These are phyloP conservation scores for Eleginops maclovinus DNA, from an alignment of 2,113 vertebrate genomes.

Conservation along the genomic window DNA sequence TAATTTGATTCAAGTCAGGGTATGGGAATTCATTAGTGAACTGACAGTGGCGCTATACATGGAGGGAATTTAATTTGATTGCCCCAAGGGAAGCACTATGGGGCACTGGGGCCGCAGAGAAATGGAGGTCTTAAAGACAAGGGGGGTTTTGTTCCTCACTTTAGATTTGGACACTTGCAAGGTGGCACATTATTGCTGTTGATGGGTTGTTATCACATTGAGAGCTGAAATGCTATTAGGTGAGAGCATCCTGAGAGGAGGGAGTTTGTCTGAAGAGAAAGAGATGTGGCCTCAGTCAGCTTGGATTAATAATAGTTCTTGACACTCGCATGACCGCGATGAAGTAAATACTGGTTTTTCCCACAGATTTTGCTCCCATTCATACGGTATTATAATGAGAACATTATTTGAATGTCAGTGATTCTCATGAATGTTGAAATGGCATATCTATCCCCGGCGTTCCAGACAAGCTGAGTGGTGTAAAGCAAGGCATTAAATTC, in stretches of 20 bases:
- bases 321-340: conserved; percentile 43
- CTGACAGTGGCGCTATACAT: conserved; percentile 77
- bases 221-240: conserved; percentile 36
- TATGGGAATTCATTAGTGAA: conserved; percentile 82
- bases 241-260: not conserved
- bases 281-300: conserved; percentile 38
- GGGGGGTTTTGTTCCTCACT: conserved; percentile 61
- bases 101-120: conserved; percentile 51
- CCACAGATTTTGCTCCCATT: conserved; percentile 65
- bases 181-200: conserved; percentile 69
- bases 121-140: conserved; percentile 71
- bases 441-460: conserved; percentile 67
- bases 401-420: conserved; percentile 85
- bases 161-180: conserved; percentile 57
- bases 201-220: conserved; percentile 69
- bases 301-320: conserved; percentile 46
- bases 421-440: conserved; percentile 86
- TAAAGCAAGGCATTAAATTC: conserved; percentile 81
- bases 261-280: conserved; percentile 2
- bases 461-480: conserved; percentile 74
- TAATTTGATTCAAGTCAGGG: conserved; percentile 83
- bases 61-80: conserved; percentile 80
- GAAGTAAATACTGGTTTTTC: conserved; percentile 56
- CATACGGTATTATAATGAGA: conserved; percentile 76
- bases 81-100: conserved; percentile 70